These are phyloP conservation scores for Cottus gobio DNA, from an alignment of 2,113 vertebrate species.

Conservation along the genomic window DNA sequence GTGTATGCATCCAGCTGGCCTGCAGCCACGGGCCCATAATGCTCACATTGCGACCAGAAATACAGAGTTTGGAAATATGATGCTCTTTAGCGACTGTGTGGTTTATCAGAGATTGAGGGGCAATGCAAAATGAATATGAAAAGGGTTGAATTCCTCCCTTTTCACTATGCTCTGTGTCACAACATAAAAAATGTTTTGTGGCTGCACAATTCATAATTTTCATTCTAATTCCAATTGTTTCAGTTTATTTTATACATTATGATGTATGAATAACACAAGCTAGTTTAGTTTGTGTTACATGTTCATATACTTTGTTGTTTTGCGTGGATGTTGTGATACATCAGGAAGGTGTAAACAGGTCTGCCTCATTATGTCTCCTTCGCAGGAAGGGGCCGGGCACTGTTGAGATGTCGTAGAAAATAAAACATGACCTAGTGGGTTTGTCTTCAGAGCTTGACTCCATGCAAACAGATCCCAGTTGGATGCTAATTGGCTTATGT, in stretches of 20 bases:
- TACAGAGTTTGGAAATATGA: conserved; percentile 28
- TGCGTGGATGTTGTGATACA: not conserved
- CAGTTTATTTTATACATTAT: not conserved
- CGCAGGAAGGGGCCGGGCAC: not conserved
- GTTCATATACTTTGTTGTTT: not conserved
- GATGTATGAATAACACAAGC: not conserved
- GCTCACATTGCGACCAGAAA: conserved; percentile 4
- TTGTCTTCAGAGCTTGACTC: conserved; percentile 7
- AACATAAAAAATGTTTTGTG: not conserved
- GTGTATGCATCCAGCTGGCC: conserved; percentile 56
- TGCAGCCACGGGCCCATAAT: not conserved
- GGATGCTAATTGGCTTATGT: conserved; percentile 51
- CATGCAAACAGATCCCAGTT: conserved; percentile 33
- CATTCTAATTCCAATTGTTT: not conserved
- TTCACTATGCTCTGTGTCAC: not conserved
- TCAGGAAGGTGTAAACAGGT: not conserved
- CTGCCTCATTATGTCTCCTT: not conserved
- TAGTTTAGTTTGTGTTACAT: not conserved
- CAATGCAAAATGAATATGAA: conserved; percentile 29
- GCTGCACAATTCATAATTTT: not conserved
- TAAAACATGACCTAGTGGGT: not conserved
- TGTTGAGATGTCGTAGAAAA: not conserved
- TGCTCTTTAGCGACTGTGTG: conserved; percentile 41
- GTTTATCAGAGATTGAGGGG: conserved; percentile 25
- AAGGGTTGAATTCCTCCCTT: not conserved